Conservation (phyloP, 2,113 vertebrate genomes). For the Petrocephalus zakoni region DNA sequence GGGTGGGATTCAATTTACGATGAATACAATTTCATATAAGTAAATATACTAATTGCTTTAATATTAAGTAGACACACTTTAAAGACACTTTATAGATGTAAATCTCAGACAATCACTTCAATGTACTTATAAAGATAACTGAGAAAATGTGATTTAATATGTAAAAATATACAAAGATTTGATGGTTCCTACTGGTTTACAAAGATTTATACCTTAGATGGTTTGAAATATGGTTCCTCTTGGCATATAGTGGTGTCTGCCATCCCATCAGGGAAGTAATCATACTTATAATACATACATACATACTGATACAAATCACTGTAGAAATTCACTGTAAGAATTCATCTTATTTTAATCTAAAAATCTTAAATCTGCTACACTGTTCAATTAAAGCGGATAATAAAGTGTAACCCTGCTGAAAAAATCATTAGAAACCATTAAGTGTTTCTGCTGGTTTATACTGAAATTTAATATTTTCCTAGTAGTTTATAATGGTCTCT, state of each 20-base stretch:
- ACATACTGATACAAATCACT: neutral
- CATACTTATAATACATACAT: neutral
- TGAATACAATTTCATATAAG: neutral
- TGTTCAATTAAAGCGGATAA: neutral
- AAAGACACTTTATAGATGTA: no score
- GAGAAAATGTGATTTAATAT: neutral
- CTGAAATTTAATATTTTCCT: neutral
- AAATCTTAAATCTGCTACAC: neutral
- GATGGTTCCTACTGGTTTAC: neutral
- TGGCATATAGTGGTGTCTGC: neutral
- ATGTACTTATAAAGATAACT: neutral
- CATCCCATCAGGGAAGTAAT: neutral
- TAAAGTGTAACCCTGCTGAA: neutral
- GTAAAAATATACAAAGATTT: neutral
- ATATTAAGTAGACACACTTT: no score
- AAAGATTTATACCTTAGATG: neutral
- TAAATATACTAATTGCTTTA: neutral
- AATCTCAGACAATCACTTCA: neutral
- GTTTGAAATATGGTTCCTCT: neutral
- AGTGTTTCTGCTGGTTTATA: neutral
- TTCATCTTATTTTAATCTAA: neutral
- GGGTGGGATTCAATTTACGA: neutral
- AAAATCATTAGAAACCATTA: neutral
- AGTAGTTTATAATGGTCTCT: neutral
- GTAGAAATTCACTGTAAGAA: no score